Percentiles rank a stretch among this genome's conserved stretches.
Evolutionary conservation across 30 jellyfish, hydroid and myxozoan species (phyloP).

Genomic region (Aurelia sp.): DNA sequence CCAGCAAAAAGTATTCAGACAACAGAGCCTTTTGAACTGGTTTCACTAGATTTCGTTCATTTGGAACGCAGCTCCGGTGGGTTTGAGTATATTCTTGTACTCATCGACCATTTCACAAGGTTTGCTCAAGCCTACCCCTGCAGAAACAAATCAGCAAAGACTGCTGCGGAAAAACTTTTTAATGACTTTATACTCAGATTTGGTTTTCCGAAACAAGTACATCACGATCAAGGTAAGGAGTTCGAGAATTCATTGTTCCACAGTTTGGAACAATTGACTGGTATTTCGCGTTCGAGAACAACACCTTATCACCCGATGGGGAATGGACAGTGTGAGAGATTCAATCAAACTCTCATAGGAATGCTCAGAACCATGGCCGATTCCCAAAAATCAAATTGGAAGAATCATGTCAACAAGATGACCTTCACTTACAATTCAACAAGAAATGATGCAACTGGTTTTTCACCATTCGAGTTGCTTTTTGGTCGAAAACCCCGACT

Average conservation of each 20-base stretch:
- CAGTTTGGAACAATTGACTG: constrained; percentile 19
- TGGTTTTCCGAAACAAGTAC: constrained; percentile 52
- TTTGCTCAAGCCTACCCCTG: constrained; percentile 59
- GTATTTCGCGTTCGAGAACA: constrained; percentile 35
- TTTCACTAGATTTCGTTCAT: constrained; percentile 32
- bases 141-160: constrained; percentile 53
- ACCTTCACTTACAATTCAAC: constrained; percentile 30
- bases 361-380: background rate
- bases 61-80: constrained; percentile 59
- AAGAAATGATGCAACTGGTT: constrained; percentile 1
- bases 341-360: constrained; percentile 16
- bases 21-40: constrained; percentile 25
- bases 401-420: constrained; percentile 24
- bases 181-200: constrained; percentile 53
- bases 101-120: constrained; percentile 40
- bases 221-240: constrained; percentile 69
- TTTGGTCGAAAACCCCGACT: constrained; percentile 20
- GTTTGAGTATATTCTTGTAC: constrained; percentile 37
- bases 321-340: constrained; percentile 57
- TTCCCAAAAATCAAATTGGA: constrained; percentile 19
- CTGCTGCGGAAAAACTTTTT: constrained; percentile 59
- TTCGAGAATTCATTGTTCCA: constrained; percentile 57
- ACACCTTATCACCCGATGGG: constrained; percentile 66
- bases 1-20: constrained; percentile 23
- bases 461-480: constrained; percentile 11